Evolutionary conservation across 2,888 invertebrate genomes (phyloP), one percentile per base, ranked within the genome.

Genomic region (Tetheella fluctuosa): DNA sequence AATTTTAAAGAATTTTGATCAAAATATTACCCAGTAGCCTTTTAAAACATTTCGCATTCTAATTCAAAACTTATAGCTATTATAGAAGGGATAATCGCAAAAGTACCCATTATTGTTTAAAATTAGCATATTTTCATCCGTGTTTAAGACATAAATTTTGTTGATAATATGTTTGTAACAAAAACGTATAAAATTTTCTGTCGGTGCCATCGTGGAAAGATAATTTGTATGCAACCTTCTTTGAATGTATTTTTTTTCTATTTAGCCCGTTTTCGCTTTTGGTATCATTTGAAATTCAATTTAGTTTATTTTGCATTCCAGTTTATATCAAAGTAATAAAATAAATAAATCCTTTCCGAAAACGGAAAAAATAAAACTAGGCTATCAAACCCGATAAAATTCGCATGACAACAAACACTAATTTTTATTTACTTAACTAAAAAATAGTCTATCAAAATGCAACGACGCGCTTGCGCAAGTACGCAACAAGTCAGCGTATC

Each of bases 401-500:
- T 42, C 2, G 48, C 48, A 48, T 48, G 48, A 20, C 42, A 48
- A 48, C 42, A 48, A 48, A 8, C 10, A 48, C 48, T 10, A 20
- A 20, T 48, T 42, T 10, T 15, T 20, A n/a, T 48, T 20, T 20
- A 48, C 48, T 48, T 39, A 39, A 15, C 39, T 1, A 15, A 4
- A n/a, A 20, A 48, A 48, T 20, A n/a, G 10, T 48, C n/a, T 34
- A 37, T 30, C 34, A 34, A 34, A 34, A 54, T 54, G 54, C 54
- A 54, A 54, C 54, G 6, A 20, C 54, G 13, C 1, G 30, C 37
- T 55, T 34, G 20, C 55, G 55, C 23, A 55, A 55, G 20, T 54
- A 23, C 30, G 34, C 30, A 55, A 37, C 37, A 55, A 55, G 34
- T 48, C 34, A 37, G 55, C 55, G 55, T 55, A 34, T 55, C 55